Conservation (phyloP, 1,140 invertebrate genomes). For the Drosophila oshimai region DNA sequence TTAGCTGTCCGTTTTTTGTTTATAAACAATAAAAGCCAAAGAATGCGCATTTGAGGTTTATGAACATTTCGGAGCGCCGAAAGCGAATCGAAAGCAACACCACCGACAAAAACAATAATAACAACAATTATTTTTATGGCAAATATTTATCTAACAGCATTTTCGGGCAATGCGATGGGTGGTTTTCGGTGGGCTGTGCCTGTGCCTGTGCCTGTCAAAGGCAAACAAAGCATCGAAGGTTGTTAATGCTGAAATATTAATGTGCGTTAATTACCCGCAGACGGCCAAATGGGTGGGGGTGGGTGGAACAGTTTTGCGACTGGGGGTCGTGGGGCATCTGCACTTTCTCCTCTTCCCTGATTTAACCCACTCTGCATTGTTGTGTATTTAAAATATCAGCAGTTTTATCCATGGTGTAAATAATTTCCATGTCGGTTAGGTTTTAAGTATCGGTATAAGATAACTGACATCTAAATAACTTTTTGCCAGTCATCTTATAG, state of each 20-base stretch:
- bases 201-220: conserved; percentile 64
- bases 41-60: conserved; percentile 78
- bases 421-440: too few relatives aligned
- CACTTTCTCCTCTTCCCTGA: neutral
- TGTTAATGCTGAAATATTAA: conserved; percentile 78
- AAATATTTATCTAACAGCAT: conserved; percentile 78
- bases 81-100: conserved; percentile 16
- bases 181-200: neutral
- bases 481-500: too few relatives aligned
- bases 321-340: neutral
- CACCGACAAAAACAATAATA: conserved; percentile 20
- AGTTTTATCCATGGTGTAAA: neutral
- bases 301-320: neutral
- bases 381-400: neutral
- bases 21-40: conserved; percentile 75
- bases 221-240: conserved; percentile 73
- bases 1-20: conserved; percentile 76
- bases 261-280: conserved; percentile 67
- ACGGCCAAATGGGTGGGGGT: neutral
- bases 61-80: conserved; percentile 63
- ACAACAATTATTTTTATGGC: conserved; percentile 69
- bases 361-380: neutral
- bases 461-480: too few relatives aligned
- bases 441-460: too few relatives aligned
- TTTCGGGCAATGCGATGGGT: conserved; percentile 37